Conservation (phyloP, 2,797 vertebrate genomes). For the Anabas testudineus region DNA sequence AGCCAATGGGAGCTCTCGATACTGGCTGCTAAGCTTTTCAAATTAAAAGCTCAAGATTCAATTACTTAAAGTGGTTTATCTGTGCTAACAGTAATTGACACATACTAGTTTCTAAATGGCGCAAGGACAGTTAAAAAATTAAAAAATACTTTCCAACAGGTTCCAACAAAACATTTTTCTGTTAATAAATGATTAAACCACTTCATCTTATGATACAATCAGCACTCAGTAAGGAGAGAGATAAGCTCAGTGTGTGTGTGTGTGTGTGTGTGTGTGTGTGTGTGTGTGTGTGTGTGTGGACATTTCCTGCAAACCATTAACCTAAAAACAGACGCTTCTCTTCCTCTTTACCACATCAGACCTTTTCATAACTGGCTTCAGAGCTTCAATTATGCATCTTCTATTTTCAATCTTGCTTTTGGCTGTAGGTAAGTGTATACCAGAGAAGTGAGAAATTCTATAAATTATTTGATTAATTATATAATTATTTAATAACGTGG, state of each 20-base stretch:
- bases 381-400: constrained; percentile 21
- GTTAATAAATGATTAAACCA: not conserved
- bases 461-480: no score
- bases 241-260: no score
- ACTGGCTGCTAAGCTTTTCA: constrained; percentile 34
- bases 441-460: not conserved
- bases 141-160: no score
- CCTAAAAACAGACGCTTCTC: not conserved
- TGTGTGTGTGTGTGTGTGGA: constrained; percentile 6
- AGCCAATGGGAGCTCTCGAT: constrained; percentile 61
- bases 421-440: constrained; percentile 27
- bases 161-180: no score
- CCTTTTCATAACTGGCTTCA: not conserved
- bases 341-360: constrained; percentile 7
- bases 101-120: not conserved
- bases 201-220: not conserved
- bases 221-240: not conserved
- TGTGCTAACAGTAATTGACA: not conserved
- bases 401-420: constrained; percentile 20
- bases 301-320: constrained; percentile 38
- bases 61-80: no score
- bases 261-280: no score
- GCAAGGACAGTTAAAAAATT: not conserved
- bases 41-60: constrained; percentile 26
- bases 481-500: no score